Base-by-base conservation (phyloP, 1,140 invertebrate genomes). In the Bombyx mandarina region DNA sequence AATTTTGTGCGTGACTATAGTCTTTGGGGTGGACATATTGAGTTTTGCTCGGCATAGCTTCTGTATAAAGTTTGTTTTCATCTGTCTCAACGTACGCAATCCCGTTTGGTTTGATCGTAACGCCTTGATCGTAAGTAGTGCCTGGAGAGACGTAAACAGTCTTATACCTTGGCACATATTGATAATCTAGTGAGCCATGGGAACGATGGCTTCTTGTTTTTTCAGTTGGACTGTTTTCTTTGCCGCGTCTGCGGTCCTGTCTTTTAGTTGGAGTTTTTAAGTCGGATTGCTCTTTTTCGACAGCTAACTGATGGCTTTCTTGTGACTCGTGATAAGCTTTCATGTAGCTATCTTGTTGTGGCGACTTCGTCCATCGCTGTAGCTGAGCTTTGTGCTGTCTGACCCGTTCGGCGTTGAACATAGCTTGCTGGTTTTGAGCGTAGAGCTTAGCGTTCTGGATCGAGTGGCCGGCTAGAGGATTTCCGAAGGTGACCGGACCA, bases 291-390 rank as follows among this genome's bases (percentile, higher is more conserved):
- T 82, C 79, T 54, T 77, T 71, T 73, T 88, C 87, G 48, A 83
- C 45, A 18, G 78, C 86, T 42, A 81, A 57, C 49, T 88, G 87
- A 59, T 86, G 83, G 50, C 63, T 80, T 62, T 89, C 87, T 62
- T 88, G 86, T 8, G 78, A 77, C 53, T 88, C 85, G 10, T 83
- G 81, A 50, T 88, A 86, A 6, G 85, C 82, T 79, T 76, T 81
- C 76, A 89, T 82, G 58, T 88, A 88, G 54, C 80, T 88, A 45
- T 88, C 82, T 49, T 77, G 62, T 52, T 56, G 68, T 0, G 80
- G 80, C 26, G 66, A 67, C 58, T 79, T 73, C 0, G 62, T 69
- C 75, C 77, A 77, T 63, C 81, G 77, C 61, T 82, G 80, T 6
- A 87, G 54, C 53, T 85, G 84, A 1, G 81, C 84, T 69, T 77